Percentiles rank a stretch among this genome's conserved stretches.
Conservation (phyloP, 2,113 vertebrate genomes). For the Trogon melanurus region DNA sequence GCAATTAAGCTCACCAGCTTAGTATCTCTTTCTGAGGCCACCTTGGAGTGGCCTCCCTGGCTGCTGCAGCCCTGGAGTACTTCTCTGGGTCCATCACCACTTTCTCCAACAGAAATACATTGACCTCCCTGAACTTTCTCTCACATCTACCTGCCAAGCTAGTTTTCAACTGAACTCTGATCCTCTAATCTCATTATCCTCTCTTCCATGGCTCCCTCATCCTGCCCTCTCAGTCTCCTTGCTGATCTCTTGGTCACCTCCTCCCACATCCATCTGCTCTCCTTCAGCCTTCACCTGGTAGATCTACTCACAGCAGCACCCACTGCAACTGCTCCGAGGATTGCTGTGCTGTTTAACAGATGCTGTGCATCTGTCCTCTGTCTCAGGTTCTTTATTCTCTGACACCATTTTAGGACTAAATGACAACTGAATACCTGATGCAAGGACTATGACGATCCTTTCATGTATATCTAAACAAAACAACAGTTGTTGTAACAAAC, state of each 20-base stretch:
- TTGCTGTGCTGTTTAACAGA: not conserved
- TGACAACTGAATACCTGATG: not conserved
- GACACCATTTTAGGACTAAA: no score
- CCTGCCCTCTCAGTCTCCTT: not conserved
- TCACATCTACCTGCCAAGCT: not conserved
- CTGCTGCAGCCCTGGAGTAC: not conserved
- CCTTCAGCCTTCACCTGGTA: not conserved
- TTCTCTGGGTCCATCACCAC: not conserved
- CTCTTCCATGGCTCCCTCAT: not conserved
- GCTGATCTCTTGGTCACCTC: not conserved
- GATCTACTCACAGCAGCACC: not conserved
- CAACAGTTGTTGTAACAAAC: not conserved
- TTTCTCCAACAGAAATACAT: not conserved
- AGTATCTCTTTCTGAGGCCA: not conserved
- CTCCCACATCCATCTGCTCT: not conserved
- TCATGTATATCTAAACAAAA: not conserved
- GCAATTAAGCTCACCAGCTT: not conserved
- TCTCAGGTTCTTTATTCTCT: not conserved
- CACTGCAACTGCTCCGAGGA: accelerated
- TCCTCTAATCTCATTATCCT: constrained; percentile 1
- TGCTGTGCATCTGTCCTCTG: not conserved
- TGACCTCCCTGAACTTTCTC: not conserved
- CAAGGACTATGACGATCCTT: not conserved
- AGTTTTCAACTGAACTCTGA: not conserved
- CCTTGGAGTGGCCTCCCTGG: not conserved